Base-by-base conservation (phyloP, 2,888 invertebrate species). In the Trimorus sp. region DNA sequence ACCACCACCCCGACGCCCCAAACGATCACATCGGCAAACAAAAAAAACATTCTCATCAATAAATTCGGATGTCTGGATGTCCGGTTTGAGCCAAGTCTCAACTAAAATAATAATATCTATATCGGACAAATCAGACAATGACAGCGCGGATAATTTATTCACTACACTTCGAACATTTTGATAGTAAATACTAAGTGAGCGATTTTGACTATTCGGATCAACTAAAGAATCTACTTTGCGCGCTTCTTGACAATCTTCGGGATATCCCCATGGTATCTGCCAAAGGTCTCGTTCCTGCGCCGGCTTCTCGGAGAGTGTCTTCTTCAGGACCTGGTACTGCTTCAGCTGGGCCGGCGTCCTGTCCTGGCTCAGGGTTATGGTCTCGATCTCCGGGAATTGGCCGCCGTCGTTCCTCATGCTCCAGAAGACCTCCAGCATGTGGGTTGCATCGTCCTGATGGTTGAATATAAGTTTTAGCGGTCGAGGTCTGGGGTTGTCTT, bases 71-170 rank as follows among this genome's bases (percentile, higher is more conserved):
- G 63, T 51, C 14, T 11, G 1, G 15, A 63, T 51, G 49, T 51
- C 38, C 1, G 63, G 63, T 63, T 51, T 63, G 7, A 51, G 38
- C 51, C 63, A 63, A 15, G 63, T 38, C 51, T 63, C 62, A 38
- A n/a, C 14, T 51, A 63, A 11, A 38, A 63, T 37, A 49, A 62
- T 36, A 36, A 63, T n/a, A 15, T 63, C 63, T 9, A 63, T 7
- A 7, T 8, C 8, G 8, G 8, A 38, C 45, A 48, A 45, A 36
- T 48, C 15, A 38, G 0, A 26, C 1, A 51, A 11, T 2, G 11
- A 51, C 8, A 51, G 9, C 0, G n/a, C 12, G 7, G 36, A 49
- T 7, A 62, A n/a, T 7, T 62, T 62, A 12, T 62, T 62, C 0
- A 9, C 7, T n/a, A 62, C 49, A 40, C 48, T 62, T 6, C 48